phyloP scores from a whole-genome alignment of 2,888 invertebrate genomes.

The Sisyra terminalis region DNA sequence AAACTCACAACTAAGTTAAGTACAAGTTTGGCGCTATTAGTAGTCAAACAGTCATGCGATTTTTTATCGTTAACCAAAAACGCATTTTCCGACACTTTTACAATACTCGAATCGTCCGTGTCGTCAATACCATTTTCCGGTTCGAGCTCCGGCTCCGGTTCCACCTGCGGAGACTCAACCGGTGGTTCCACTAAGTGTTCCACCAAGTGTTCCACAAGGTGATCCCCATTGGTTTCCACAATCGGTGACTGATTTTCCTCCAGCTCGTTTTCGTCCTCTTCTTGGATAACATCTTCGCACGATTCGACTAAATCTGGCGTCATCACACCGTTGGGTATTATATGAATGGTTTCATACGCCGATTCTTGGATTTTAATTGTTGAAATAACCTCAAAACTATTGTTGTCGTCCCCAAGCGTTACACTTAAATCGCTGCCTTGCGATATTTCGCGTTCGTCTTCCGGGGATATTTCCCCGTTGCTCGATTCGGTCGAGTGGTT shows the following conservation, averaged over 20 bases:
- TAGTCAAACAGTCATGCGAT: slow-evolving; percentile 3
- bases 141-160: not conserved
- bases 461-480: slow-evolving; percentile 10
- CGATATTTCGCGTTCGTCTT: slow-evolving; percentile 8
- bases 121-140: not conserved
- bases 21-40: slow-evolving; percentile 6
- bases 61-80: slow-evolving; percentile 5
- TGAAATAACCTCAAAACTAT: not conserved
- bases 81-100: not conserved
- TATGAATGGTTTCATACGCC: not conserved
- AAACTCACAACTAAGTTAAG: slow-evolving; percentile 4
- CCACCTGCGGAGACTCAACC: not conserved
- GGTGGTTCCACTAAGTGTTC: slow-evolving; percentile 2
- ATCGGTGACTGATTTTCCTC: not conserved
- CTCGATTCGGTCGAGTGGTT: slow-evolving; percentile 4
- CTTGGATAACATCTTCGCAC: not conserved
- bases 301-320: not conserved
- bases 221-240: slow-evolving; percentile 1
- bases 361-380: slow-evolving; percentile 3
- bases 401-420: not conserved
- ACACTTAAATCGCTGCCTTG: slow-evolving; percentile 4
- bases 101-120: not conserved
- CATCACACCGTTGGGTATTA: not conserved
- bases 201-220: not conserved
- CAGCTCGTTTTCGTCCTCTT: not conserved